phyloP scores from a whole-genome alignment of 2,113 vertebrate genomes.

The Sinocyclocheilus anophthalmus region DNA sequence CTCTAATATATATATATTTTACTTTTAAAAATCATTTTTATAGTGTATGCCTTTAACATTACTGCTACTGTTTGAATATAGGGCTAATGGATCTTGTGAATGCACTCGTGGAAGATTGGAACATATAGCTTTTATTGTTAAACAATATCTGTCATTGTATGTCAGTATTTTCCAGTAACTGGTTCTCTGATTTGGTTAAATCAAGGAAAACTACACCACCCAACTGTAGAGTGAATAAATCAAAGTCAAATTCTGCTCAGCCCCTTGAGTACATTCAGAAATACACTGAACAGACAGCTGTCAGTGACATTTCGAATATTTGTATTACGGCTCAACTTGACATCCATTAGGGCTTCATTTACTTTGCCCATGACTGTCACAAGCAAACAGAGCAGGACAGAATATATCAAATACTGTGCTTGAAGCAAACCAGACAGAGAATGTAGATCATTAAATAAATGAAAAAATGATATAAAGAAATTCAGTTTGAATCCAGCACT shows the following conservation, averaged over 20 bases:
- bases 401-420: neutral
- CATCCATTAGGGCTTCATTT: conserved; percentile 25
- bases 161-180: conserved; percentile 22
- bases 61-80: neutral
- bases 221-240: neutral
- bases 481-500: neutral
- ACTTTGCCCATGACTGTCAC: conserved; percentile 3
- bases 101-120: neutral
- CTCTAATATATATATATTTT: too few relatives aligned
- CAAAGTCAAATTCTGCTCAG: neutral
- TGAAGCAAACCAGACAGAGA: neutral
- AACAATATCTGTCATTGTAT: neutral
- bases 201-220: neutral
- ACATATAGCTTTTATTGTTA: neutral
- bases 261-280: conserved; percentile 25
- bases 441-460: neutral
- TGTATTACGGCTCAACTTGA: conserved; percentile 6
- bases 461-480: neutral
- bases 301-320: conserved; percentile 28
- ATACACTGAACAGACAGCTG: conserved; percentile 41
- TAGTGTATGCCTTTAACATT: neutral
- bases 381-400: neutral
- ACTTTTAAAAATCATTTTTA: too few relatives aligned
- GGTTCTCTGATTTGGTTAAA: conserved; percentile 14
- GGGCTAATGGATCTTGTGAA: neutral